Evolutionary conservation across 1,140 invertebrate genomes (phyloP), one percentile per base, ranked within the genome.

Genomic region (Armadillidium nasatum): DNA sequence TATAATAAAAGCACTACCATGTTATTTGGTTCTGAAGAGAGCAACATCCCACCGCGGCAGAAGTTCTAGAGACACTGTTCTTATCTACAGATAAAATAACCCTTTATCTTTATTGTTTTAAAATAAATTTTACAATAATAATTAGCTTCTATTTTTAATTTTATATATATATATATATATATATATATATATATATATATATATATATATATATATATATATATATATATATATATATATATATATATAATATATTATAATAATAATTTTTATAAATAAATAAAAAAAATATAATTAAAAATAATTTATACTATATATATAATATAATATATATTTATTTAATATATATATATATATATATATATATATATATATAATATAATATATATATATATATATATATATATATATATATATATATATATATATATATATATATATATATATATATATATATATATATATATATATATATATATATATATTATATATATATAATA

Each of bases 101-200:
- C 33, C 6, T 33, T 33, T 33, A 33, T 33, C 33, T 33, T n/a
- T 33, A 33, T 33, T 33, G 6, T 33, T 3, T 33, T 33, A 33
- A 33, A 33, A 33, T 1, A 33, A 33, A 3, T 33, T 33, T 3
- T 33, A 33, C 6, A 33, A 33, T 33, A 33, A 33, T 33, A 33
- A 33, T 33, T 33, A 3, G 33, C 33, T 33, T 33, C 6, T 33
- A 33, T 33, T 33, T 33, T 33, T 33, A n/a, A 33, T 60, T 60
- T 15, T 7, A 60, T 4, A 60, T 60, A 60, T 60, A 60, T 60
- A 60, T 60, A 60, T 60, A 60, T 60, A 60, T 60, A 60, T 60
- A 60, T 60, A 60, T 60, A 60, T 60, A 60, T 60, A 60, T 60
- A 60, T 60, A 60, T 60, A 60, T 60, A 60, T 60, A 60, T 60